A percentile compares a stretch with the other conserved stretches of the same genome.
Evolutionary conservation across 2,797 vertebrate genomes (phyloP).

Genomic region (Myotis myotis): DNA sequence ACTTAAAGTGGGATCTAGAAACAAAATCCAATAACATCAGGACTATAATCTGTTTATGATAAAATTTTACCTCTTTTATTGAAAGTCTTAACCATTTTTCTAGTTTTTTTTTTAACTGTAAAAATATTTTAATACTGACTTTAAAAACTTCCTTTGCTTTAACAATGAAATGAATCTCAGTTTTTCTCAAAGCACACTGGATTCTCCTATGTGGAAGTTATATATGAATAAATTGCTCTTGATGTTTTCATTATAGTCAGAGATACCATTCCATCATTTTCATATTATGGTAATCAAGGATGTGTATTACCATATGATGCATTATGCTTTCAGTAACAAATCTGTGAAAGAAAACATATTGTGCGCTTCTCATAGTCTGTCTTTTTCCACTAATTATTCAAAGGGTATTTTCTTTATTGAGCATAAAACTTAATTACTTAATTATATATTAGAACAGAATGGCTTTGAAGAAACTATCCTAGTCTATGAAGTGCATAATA

Average conservation of each 20-base stretch:
- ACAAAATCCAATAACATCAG: neutral
- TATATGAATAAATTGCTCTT: constrained; percentile 38
- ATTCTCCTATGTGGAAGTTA: constrained; percentile 2
- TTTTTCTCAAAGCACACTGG: neutral
- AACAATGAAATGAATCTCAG: neutral
- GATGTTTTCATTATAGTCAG: constrained; percentile 44
- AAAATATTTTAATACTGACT: neutral
- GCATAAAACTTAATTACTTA: constrained; percentile 69
- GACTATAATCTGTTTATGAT: neutral
- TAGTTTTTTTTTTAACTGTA: neutral
- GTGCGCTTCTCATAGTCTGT: neutral
- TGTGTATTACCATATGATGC: constrained; percentile 10
- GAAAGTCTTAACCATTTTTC: neutral
- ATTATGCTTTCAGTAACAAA: constrained; percentile 54
- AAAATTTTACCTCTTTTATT: neutral
- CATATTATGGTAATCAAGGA: constrained; percentile 57
- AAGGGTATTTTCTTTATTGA: constrained; percentile 70
- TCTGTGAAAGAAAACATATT: constrained; percentile 49
- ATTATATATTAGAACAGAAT: constrained; percentile 69
- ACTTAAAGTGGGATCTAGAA: neutral
- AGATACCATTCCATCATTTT: constrained; percentile 52
- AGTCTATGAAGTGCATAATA: constrained; percentile 63
- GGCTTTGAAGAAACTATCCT: constrained; percentile 54
- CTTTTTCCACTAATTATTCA: constrained; percentile 65
- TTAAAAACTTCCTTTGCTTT: neutral